These are phyloP conservation scores for Thecocarcelia acutangulata DNA, from an alignment of 2,888 invertebrate genomes.

Conservation along the genomic window DNA sequence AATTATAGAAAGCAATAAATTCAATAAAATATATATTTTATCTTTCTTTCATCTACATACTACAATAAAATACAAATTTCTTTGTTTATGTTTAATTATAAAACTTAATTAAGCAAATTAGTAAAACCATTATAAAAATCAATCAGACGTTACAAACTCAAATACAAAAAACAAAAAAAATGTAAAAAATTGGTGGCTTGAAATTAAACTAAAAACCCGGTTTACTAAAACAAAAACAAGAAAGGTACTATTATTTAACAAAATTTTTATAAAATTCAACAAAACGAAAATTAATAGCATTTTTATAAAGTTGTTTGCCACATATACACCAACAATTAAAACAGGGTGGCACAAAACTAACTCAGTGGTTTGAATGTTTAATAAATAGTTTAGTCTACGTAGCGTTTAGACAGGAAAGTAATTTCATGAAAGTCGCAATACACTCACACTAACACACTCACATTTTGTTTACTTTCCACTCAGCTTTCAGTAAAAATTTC, in stretches of 20 bases:
- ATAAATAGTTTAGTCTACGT: too few species aligned
- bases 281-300: slow-evolving; percentile 35
- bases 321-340: slow-evolving; percentile 5
- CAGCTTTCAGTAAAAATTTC: too few species aligned
- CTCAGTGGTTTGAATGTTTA: too few species aligned
- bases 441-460: too few species aligned
- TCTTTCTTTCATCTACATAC: slow-evolving; percentile 27
- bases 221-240: too few species aligned
- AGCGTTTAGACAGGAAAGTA: too few species aligned
- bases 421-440: too few species aligned
- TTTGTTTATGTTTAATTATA: slow-evolving; percentile 20
- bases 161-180: not conserved
- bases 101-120: slow-evolving; percentile 64
- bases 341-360: too few species aligned
- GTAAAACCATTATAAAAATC: slow-evolving; percentile 61
- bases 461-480: too few species aligned
- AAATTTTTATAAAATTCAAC: slow-evolving; percentile 37
- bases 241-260: slow-evolving; percentile 1
- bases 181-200: slow-evolving; percentile 49
- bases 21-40: slow-evolving; percentile 7
- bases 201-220: slow-evolving; percentile 11
- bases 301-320: slow-evolving; percentile 1
- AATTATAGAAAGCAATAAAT: slow-evolving; percentile 6
- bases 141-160: slow-evolving; percentile 55
- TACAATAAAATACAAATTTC: slow-evolving; percentile 34